phyloP scores from a whole-genome alignment of 2,113 vertebrate genomes.

The Mungos mungo region DNA sequence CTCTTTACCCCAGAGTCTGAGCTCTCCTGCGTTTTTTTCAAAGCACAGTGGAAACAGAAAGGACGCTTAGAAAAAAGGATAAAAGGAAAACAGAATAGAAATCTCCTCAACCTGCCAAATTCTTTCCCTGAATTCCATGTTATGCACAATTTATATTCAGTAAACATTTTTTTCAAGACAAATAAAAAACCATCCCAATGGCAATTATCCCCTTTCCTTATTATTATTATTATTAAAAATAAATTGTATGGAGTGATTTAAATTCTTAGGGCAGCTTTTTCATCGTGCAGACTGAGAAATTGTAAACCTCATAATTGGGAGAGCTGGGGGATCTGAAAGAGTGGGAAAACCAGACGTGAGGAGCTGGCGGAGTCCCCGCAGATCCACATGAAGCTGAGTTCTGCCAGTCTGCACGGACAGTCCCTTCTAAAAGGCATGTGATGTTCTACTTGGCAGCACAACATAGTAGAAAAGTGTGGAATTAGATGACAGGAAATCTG shows the following conservation, averaged over 20 bases:
- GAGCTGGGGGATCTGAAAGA: constrained; percentile 4
- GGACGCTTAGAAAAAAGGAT: constrained; percentile 66
- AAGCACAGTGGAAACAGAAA: constrained; percentile 68
- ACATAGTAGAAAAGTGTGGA: not conserved
- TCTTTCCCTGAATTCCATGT: not conserved
- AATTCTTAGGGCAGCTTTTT: constrained; percentile 16
- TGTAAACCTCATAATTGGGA: not conserved
- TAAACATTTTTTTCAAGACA: constrained; percentile 14
- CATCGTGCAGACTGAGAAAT: constrained; percentile 41
- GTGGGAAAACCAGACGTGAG: not conserved
- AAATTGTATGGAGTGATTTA: not conserved
- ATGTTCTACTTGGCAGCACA: not conserved
- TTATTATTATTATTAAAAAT: not conserved
- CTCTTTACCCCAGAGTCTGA: constrained; percentile 50
- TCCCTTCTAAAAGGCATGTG: not conserved
- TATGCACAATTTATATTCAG: constrained; percentile 55
- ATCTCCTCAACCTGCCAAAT: constrained; percentile 34
- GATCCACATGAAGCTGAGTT: not conserved
- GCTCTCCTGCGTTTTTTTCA: constrained; percentile 51
- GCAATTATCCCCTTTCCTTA: not conserved
- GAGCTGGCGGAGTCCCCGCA: not conserved
- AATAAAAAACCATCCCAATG: not conserved
- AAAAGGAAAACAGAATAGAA: constrained; percentile 57
- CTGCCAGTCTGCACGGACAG: not conserved
- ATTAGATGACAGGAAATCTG: not conserved